Evolutionary conservation across 2,797 vertebrate genomes (phyloP).

Genomic region (Discoglossus pictus): DNA sequence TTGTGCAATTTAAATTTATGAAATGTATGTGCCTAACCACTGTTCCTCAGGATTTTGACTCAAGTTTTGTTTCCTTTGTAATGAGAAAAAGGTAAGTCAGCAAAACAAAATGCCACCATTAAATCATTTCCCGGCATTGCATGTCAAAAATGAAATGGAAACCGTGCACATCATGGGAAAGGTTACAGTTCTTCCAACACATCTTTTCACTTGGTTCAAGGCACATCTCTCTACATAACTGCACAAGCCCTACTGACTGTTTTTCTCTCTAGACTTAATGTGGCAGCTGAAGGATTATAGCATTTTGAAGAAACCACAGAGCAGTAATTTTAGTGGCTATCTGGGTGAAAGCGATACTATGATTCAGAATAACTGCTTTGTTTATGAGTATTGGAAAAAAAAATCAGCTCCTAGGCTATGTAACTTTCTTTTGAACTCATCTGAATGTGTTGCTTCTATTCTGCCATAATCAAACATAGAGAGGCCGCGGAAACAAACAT

Average conservation of each 20-base stretch:
- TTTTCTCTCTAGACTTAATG: constrained; percentile 68
- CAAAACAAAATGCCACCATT: constrained; percentile 96
- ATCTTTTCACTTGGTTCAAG: constrained; percentile 70
- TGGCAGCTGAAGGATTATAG: constrained; percentile 79
- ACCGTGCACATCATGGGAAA: constrained; percentile 83
- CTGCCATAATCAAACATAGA: no score
- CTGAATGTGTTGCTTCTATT: no score
- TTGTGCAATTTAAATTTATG: neutral
- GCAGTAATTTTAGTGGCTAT: constrained; percentile 74
- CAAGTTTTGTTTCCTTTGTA: constrained; percentile 70
- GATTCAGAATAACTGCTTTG: constrained; percentile 67
- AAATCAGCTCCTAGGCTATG: constrained; percentile 57
- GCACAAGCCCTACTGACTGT: constrained; percentile 56
- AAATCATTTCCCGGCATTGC: constrained; percentile 86
- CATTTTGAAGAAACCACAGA: constrained; percentile 77
- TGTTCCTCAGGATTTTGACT: constrained; percentile 68
- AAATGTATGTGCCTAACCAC: constrained; percentile 78
- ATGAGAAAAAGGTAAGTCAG: constrained; percentile 81
- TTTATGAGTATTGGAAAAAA: constrained; percentile 67
- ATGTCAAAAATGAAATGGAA: constrained; percentile 89
- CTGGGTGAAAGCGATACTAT: constrained; percentile 63
- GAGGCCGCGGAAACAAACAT: no score
- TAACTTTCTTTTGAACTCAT: neutral
- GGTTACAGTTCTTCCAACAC: constrained; percentile 85
- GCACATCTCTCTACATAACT: constrained; percentile 68